Evolutionary conservation across 2,888 invertebrate genomes (phyloP), one percentile per base, ranked within the genome.

Genomic region (Cheilosia soror): DNA sequence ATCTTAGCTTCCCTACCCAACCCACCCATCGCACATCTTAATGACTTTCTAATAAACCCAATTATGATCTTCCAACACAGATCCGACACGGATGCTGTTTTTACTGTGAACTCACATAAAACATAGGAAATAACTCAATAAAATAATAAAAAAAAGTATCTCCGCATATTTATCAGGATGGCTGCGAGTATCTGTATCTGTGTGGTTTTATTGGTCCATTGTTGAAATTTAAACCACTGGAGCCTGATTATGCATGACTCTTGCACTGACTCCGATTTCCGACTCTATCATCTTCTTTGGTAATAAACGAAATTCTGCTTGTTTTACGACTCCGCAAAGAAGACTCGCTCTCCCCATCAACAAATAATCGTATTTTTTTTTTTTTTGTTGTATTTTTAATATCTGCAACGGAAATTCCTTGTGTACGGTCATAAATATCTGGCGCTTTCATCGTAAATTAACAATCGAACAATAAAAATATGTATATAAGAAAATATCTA

Each of bases 391-490:
- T 2, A 31, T 57, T 71, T 76, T 81, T 72, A 85, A 81, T 85
- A 85, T 85, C 85, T 72, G 63, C 81, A 85, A 13, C 85, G 85
- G 85, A 85, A 85, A 85, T 85, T 85, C 85, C 77, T 77, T 72
- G 68, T 72, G 29, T 68, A 76, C 72, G 81, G 85, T 81, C 81
- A 76, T 85, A 85, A 85, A 85, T 85, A 85, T 85, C 85, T 76
- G 76, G 71, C 85, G 81, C 81, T 85, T 85, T 85, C 76, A 77
- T 85, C 80, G 77, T 85, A 85, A 85, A 85, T 85, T 81, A 72
- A 49, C 51, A 85, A 77, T 76, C 76, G 71, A 66, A 79, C 76
- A 68, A 85, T 80, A 85, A 85, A 79, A 57, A 73, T 49, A 20
- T 15, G 37, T 20, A 2, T 20, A 20, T 20, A 58, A 63, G 33